A percentile compares a stretch with the other conserved stretches of the same genome.
These are phyloP conservation scores for Caenorhabditis becei DNA, from an alignment of 2,888 invertebrate species.

Conservation along the genomic window DNA sequence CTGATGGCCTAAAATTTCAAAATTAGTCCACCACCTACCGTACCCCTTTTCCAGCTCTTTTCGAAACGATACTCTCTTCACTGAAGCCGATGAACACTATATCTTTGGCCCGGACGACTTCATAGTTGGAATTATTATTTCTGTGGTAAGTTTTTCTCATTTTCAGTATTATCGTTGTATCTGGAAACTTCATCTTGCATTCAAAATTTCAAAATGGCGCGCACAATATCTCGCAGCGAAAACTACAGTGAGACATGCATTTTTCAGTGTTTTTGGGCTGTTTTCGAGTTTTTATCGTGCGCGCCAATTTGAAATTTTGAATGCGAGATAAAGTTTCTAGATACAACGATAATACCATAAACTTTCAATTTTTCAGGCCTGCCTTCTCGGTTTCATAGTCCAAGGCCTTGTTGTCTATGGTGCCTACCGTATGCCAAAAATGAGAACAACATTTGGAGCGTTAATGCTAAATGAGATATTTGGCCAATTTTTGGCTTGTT, in stretches of 20 bases:
- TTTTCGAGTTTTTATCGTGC: no score
- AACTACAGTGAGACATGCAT: no score
- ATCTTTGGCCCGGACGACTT: slow-evolving; percentile 30
- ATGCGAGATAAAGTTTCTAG: no score
- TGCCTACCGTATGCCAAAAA: slow-evolving; percentile 18
- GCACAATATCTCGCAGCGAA: no score
- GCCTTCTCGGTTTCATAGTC: slow-evolving; percentile 5
- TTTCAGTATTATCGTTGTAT: no score
- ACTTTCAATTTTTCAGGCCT: slow-evolving; percentile 15
- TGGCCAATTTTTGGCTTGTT: slow-evolving; percentile 20
- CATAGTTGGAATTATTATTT: slow-evolving; percentile 10
- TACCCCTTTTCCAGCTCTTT: slow-evolving; percentile 20
- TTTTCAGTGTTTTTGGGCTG: no score
- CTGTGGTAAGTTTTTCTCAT: background rate
- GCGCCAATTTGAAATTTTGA: no score
- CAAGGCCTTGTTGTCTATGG: slow-evolving; percentile 15
- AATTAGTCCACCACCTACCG: no score
- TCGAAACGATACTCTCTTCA: slow-evolving; percentile 42
- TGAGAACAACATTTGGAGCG: slow-evolving; percentile 20
- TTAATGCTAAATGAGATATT: slow-evolving; percentile 31
- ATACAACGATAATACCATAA: no score
- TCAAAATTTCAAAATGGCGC: no score
- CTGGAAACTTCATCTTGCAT: no score
- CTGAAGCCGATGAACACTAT: slow-evolving; percentile 39
- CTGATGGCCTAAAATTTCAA: no score